Evolutionary conservation across 2,888 invertebrate species (phyloP).

Genomic region (Lycocerus yunnanus): DNA sequence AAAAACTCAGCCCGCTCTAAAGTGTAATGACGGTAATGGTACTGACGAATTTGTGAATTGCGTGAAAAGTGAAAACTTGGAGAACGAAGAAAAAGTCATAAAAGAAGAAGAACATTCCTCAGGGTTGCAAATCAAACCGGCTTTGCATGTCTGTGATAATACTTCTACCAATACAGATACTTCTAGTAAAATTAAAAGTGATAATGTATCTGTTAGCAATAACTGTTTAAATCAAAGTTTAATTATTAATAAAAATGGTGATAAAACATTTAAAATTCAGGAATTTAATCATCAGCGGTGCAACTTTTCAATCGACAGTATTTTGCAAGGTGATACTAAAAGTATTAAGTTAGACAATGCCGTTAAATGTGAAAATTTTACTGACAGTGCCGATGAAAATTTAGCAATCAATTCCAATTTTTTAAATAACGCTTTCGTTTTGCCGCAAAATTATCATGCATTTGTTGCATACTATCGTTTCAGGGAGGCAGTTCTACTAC

Average conservation of each 20-base stretch:
- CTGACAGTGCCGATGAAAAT: background rate
- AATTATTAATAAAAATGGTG: constrained; percentile 12
- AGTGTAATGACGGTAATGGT: constrained; percentile 30
- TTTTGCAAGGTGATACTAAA: constrained; percentile 25
- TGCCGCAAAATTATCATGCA: constrained; percentile 35
- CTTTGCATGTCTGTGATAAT: constrained; percentile 26
- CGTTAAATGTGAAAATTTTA: background rate
- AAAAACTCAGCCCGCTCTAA: constrained; percentile 71
- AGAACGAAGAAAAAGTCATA: background rate
- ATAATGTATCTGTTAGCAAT: constrained; percentile 7
- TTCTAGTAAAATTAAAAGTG: constrained; percentile 10
- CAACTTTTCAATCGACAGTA: constrained; percentile 32
- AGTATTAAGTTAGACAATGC: constrained; percentile 7
- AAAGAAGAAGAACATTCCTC: constrained; percentile 6
- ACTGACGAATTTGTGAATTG: background rate
- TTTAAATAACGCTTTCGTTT: constrained; percentile 16
- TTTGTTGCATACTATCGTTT: constrained; percentile 42
- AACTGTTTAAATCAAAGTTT: constrained; percentile 7
- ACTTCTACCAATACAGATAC: constrained; percentile 15
- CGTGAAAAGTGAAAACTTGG: constrained; percentile 3
- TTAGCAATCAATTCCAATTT: constrained; percentile 19
- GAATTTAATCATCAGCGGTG: constrained; percentile 22
- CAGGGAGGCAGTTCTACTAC: constrained; percentile 38
- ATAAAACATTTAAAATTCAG: constrained; percentile 17
- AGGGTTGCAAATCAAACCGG: constrained; percentile 14